Evolutionary conservation across 2,113 vertebrate species (phyloP), one percentile per base, ranked within the genome.

Genomic region (Apistogramma diplotaenia): DNA sequence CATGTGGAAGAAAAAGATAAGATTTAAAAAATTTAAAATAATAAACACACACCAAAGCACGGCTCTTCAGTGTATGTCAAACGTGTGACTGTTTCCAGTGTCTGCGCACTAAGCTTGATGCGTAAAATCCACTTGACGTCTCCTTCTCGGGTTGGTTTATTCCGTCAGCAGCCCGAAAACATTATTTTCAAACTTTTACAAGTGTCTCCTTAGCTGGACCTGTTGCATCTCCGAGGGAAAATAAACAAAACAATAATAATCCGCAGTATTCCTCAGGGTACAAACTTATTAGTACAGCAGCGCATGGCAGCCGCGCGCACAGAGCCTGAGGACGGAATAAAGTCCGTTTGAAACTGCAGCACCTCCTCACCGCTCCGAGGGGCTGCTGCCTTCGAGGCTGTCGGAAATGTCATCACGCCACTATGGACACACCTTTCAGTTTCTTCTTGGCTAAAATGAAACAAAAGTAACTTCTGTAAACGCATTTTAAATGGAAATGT

Each of bases 241-340:
- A 75, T 2, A 10, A 29, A 54, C 5, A 11, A 59, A 40, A 12
- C 6, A 58, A 10, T 1, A 27, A 62, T 58, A 61, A 62, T 58
- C 23, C 61, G 2, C 43, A 7, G 1, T 4, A 10, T 80, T 54
- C 6, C 7, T 51, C 31, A 1, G 18, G 8, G 9, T 12, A 0
- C 6, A 29, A 85, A 82, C 29, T 59, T 74, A 0, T 46, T n/a
- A 33, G 76, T 35, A 18, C 11, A 40, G 53, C 57, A 3, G 76
- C 54, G 77, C 35, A 72, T 70, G 19, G 21, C 71, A 74, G 79
- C 76, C 40, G 77, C 78, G 75, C 53, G 27, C 78, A 8, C 77
- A 4, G 78, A 83, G 87, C 81, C 49, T n/a, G 61, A 35, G 77
- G 86, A 82, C 87, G 53, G 76, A 90, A 74, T 89, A 74, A 89